phyloP scores from a whole-genome alignment of 2,113 vertebrate species.

The Tiliqua scincoides region DNA sequence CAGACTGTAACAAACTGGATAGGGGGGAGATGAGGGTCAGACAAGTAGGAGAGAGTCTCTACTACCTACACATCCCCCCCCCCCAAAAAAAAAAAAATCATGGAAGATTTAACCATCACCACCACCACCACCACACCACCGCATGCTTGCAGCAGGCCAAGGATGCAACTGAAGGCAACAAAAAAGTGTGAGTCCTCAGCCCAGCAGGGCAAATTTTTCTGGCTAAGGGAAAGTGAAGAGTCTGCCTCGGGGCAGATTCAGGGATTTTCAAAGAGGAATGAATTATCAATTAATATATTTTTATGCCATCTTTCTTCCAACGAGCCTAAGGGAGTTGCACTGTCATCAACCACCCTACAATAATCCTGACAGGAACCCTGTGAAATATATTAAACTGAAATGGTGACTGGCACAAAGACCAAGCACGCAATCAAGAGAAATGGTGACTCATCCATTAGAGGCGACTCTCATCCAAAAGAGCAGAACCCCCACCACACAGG shows the following conservation, averaged over 20 bases:
- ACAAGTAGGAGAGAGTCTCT: not conserved
- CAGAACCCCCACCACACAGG: too few relatives aligned
- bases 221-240: not conserved
- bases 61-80: not conserved
- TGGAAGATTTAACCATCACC: too few relatives aligned
- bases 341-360: not conserved
- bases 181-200: not conserved
- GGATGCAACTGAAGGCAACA: not conserved
- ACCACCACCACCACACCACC: too few relatives aligned
- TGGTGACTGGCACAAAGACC: not conserved
- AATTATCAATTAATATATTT: too few relatives aligned
- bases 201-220: not conserved
- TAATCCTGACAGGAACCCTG: not conserved
- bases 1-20: too few relatives aligned
- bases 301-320: not conserved
- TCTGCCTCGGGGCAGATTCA: too few relatives aligned
- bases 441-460: too few relatives aligned
- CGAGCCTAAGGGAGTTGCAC: not conserved
- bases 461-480: too few relatives aligned
- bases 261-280: not conserved
- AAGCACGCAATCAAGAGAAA: too few relatives aligned
- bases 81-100: not conserved
- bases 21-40: not conserved
- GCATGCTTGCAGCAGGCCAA: not conserved
- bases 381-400: not conserved